Conservation (phyloP, 2,113 vertebrate genomes). For the Addax nasomaculatus region DNA sequence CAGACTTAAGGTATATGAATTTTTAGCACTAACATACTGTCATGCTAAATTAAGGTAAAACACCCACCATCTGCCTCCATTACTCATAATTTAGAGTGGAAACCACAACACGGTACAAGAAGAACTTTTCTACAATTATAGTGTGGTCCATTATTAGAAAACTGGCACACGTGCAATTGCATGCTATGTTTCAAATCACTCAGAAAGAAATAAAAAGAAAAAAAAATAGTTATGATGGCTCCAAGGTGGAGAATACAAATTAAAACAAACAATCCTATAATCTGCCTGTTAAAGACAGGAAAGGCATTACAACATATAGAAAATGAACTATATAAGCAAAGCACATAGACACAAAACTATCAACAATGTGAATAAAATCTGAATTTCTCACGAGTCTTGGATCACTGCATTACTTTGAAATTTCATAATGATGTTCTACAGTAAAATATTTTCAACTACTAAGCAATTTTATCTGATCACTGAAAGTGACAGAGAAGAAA, state of each 20-base stretch:
- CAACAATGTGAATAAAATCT: neutral
- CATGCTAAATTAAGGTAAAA: conserved; percentile 70
- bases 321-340: neutral
- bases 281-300: neutral
- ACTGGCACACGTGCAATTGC: neutral
- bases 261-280: neutral
- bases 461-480: neutral
- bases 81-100: conserved; percentile 61
- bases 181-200: conserved; percentile 20
- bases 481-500: conserved; percentile 15
- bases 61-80: conserved; percentile 61
- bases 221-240: neutral
- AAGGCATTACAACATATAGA: neutral
- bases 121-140: conserved; percentile 17
- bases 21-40: conserved; percentile 35
- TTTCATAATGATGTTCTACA: neutral
- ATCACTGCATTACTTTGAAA: neutral
- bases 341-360: neutral
- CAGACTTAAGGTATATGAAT: conserved; percentile 42
- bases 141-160: conserved; percentile 41
- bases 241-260: neutral
- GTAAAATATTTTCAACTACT: neutral
- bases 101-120: conserved; percentile 10
- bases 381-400: neutral
- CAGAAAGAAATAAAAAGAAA: neutral